A percentile compares a stretch with the other conserved stretches of the same genome.
These are phyloP conservation scores for Drosophila ananassae DNA, from an alignment of 1,140 invertebrate species.

Conservation along the genomic window DNA sequence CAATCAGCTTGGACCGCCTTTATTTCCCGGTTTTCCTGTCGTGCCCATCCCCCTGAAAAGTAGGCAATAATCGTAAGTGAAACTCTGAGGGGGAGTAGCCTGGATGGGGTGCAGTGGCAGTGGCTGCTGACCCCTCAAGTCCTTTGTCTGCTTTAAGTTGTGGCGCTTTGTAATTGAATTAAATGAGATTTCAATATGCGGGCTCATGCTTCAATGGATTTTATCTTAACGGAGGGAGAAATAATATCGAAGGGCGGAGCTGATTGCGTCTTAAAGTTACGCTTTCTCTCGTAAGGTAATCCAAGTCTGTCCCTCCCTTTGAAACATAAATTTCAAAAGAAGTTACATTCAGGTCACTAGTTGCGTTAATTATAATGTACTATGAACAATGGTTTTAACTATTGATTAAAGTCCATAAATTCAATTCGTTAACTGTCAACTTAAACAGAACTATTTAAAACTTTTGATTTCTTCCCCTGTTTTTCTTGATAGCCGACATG, in stretches of 20 bases:
- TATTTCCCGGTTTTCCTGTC: constrained; percentile 20
- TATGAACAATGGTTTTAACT: neutral
- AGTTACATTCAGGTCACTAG: constrained; percentile 16
- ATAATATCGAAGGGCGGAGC: constrained; percentile 20
- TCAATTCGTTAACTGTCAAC: constrained; percentile 8
- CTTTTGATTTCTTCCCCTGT: constrained; percentile 13
- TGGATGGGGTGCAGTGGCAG: constrained; percentile 2
- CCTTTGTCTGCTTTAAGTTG: constrained; percentile 69
- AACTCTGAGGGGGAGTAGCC: constrained; percentile 36
- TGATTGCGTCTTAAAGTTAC: constrained; percentile 22
- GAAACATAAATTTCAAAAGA: neutral
- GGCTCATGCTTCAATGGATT: constrained; percentile 54
- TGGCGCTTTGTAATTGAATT: constrained; percentile 77
- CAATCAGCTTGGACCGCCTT: constrained; percentile 54
- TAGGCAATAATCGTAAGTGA: constrained; percentile 82
- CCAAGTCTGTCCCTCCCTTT: neutral
- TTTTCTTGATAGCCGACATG: constrained; percentile 53
- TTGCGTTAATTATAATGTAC: constrained; percentile 1
- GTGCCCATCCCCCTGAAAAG: constrained; percentile 39
- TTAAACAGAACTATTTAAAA: constrained; percentile 9
- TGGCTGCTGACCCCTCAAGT: constrained; percentile 15
- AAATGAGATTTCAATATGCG: constrained; percentile 78
- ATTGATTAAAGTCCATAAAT: neutral
- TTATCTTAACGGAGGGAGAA: constrained; percentile 18
- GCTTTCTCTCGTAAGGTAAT: neutral